Evolutionary conservation across 2,797 vertebrate genomes (phyloP), one percentile per base, ranked within the genome.

Genomic region (Hirundo rustica): DNA sequence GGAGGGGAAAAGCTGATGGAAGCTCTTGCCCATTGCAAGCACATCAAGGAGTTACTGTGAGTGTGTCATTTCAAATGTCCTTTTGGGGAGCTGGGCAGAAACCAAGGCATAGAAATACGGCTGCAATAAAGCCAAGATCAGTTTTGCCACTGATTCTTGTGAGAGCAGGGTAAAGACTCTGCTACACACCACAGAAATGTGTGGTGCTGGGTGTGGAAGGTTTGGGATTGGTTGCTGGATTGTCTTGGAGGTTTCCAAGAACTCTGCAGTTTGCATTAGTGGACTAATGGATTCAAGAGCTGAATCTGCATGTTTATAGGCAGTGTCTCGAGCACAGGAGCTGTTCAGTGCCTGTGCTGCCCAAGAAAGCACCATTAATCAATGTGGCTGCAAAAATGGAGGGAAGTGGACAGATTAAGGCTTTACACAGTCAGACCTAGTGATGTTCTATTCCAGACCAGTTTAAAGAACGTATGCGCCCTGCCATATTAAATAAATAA

Each of bases 41-140:
- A 17, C n/a, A 92, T 99, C 16, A 97, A 99, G 89, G 98, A 98
- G 88, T 96, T 99, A 47, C 29, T 96, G 99, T 99, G 97, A 99
- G 98, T 97, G 27, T 58, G 18, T 53, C 0, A 11, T 88, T 88
- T 66, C 20, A 14, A 58, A 13, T 44, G 30, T 23, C 13, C 13
- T 44, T 71, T 86, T 11, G 47, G 42, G 61, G 73, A 76, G 10
- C 23, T 78, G 58, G 47, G 42, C 55, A 54, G n/a, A 94, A 91
- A 45, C 22, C 15, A 71, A 47, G 66, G 16, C 48, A 27, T 1
- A 42, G 74, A 58, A 89, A 70, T 25, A 15, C 16, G 34, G 13
- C 53, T 53, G 11, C 45, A 44, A 20, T 44, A 65, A 88, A 80
- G 16, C 34, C 54, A 38, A 27, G 45, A 30, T 68, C 5, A 34